Percentiles rank a stretch among this genome's conserved stretches.
Conservation (phyloP, 2,113 vertebrate species). For the Platysternon megacephalum region DNA sequence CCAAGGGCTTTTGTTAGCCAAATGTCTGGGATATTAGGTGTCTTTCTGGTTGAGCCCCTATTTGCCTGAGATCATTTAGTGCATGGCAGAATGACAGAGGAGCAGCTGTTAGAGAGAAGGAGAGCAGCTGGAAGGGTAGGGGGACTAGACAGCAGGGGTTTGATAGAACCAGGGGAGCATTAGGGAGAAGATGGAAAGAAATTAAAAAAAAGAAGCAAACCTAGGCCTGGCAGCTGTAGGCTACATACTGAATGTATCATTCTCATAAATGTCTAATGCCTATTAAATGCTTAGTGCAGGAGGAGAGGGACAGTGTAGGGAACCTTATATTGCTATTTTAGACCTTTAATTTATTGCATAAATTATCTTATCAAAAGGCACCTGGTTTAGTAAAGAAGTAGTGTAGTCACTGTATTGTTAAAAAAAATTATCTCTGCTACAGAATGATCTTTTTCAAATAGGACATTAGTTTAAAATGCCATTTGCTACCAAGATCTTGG, state of each 20-base stretch:
- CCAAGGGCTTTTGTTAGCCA: accelerated
- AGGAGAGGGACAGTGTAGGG: not conserved
- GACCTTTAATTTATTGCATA: no score
- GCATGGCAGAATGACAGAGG: not conserved
- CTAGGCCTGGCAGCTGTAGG: accelerated
- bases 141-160: not conserved
- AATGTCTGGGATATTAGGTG: accelerated
- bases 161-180: not conserved
- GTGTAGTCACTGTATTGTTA: not conserved
- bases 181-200: not conserved
- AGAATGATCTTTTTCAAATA: accelerated
- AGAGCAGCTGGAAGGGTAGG: accelerated
- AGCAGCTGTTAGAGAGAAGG: not conserved
- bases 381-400: not conserved
- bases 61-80: accelerated
- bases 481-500: not conserved
- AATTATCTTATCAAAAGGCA: not conserved
- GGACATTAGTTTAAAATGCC: not conserved
- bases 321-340: not conserved
- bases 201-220: not conserved
- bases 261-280: not conserved
- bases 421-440: not conserved
- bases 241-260: accelerated
- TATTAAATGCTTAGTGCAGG: accelerated
- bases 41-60: accelerated